Conservation (phyloP, 23 tunicate species). For the Ascidia mentula region DNA sequence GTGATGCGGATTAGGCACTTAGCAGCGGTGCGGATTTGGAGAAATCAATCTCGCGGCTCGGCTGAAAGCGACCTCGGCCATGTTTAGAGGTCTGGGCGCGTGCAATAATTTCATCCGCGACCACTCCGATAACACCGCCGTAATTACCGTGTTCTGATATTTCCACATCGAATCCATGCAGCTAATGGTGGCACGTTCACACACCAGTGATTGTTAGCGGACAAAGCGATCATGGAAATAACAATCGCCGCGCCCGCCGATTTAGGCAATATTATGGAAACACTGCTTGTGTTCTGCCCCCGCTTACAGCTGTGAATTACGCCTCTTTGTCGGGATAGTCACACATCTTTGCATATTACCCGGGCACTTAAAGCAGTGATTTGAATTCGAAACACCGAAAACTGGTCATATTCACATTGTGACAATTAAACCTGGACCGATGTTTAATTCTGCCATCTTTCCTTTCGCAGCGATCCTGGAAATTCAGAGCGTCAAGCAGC, state of each 20-base stretch:
- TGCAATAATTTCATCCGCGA: background rate
- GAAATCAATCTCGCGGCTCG: background rate
- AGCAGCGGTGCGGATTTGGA: background rate
- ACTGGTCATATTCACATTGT: no score
- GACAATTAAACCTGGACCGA: no score
- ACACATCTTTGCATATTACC: background rate
- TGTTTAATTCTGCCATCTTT: no score
- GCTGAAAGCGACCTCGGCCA: background rate
- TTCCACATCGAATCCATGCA: no score
- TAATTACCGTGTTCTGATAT: no score
- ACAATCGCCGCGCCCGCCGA: background rate
- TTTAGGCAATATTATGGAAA: background rate
- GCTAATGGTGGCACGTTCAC: background rate
- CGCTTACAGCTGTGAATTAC: background rate
- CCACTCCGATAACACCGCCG: background rate
- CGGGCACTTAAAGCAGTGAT: no score
- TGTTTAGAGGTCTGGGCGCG: slow-evolving; percentile 5
- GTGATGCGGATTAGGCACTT: background rate
- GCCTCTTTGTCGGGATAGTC: background rate
- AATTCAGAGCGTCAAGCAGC: background rate
- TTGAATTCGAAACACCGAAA: no score
- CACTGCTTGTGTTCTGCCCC: background rate
- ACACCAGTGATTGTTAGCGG: background rate
- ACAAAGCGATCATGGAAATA: background rate
- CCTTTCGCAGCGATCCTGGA: slow-evolving; percentile 12